A percentile compares a stretch with the other conserved stretches of the same genome.
Evolutionary conservation across 2,113 vertebrate species (phyloP).

Genomic region (Varanus komodoensis): DNA sequence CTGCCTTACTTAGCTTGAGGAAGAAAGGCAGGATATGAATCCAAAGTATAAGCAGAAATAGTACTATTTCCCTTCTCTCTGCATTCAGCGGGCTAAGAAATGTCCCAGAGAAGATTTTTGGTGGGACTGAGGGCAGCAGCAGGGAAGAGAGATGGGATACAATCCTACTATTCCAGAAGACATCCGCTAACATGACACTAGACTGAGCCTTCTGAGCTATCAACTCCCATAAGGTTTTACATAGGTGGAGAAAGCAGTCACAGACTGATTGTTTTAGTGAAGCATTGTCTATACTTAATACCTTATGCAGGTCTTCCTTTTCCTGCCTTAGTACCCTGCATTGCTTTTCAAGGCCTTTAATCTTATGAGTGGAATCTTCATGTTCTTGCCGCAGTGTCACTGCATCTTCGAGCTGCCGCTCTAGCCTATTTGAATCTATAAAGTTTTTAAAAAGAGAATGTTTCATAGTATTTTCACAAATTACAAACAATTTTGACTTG

Average conservation of each 20-base stretch:
- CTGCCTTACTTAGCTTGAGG: too few relatives aligned
- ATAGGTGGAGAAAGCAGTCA: neutral
- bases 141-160: too few relatives aligned
- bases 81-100: too few relatives aligned
- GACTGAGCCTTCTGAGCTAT: neutral
- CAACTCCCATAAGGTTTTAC: neutral
- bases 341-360: constrained; percentile 91
- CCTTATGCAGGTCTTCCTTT: constrained; percentile 95
- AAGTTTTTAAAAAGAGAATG: neutral
- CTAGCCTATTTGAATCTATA: constrained; percentile 89
- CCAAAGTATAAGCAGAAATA: too few relatives aligned
- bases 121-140: too few relatives aligned
- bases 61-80: too few relatives aligned
- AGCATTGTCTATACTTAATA: constrained; percentile 56
- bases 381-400: constrained; percentile 88
- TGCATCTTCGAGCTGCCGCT: constrained; percentile 91
- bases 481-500: neutral
- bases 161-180: too few relatives aligned
- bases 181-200: too few relatives aligned
- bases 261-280: neutral
- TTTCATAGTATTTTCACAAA: neutral
- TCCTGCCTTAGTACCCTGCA: constrained; percentile 87
- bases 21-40: too few relatives aligned
- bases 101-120: too few relatives aligned
- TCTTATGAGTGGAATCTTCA: constrained; percentile 87